A percentile compares a stretch with the other conserved stretches of the same genome.
phyloP scores from a whole-genome alignment of 2,113 vertebrate species.

The Rissa tridactyla region DNA sequence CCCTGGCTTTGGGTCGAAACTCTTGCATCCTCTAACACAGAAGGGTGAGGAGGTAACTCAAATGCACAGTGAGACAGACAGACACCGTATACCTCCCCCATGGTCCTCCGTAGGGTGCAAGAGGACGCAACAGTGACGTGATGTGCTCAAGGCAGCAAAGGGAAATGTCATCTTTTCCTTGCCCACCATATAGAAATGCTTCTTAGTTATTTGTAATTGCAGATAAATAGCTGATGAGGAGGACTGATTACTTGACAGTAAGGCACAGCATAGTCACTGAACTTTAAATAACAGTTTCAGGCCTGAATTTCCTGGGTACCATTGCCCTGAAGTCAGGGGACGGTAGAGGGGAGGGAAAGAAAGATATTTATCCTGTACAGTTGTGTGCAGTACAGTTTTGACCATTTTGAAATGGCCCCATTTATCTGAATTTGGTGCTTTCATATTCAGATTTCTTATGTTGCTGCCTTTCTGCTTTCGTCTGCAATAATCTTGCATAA shows the following conservation, averaged over 20 bases:
- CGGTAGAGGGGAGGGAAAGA: background rate
- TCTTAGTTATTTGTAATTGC: background rate
- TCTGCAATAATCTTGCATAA: background rate
- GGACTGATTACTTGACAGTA: background rate
- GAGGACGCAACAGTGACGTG: background rate
- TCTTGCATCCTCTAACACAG: background rate
- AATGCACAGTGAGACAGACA: background rate
- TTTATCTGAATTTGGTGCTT: background rate
- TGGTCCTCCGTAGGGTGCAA: background rate
- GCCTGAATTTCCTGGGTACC: background rate
- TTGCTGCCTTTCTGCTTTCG: background rate
- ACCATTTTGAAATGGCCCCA: background rate
- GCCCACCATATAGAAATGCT: background rate
- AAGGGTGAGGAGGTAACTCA: background rate
- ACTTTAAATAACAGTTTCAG: background rate
- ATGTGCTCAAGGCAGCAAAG: background rate
- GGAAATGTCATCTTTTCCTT: background rate
- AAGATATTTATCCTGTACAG: background rate
- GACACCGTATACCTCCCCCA: rapidly evolving
- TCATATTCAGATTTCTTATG: background rate
- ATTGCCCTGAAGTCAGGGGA: background rate
- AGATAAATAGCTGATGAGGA: background rate
- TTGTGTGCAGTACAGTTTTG: background rate
- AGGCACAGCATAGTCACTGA: background rate
- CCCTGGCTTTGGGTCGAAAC: background rate